A percentile compares a stretch with the other conserved stretches of the same genome.
Evolutionary conservation across 2,888 invertebrate species (phyloP).

Genomic region (Plusia festucae): DNA sequence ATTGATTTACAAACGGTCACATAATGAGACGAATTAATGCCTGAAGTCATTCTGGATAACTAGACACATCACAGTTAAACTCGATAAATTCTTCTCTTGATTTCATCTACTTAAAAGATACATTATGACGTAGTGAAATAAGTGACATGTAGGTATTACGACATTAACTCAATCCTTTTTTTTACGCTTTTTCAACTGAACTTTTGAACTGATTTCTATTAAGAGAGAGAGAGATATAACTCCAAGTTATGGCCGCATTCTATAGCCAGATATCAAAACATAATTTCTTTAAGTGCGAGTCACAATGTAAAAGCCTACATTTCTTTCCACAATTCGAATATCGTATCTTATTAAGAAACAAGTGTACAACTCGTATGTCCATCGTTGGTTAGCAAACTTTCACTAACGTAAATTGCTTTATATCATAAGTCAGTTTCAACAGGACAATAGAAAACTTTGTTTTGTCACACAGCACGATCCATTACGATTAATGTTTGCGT

Average conservation of each 20-base stretch:
- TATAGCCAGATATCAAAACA: no score
- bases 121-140: no score
- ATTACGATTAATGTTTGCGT: constrained; percentile 12
- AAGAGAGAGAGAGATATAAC: no score
- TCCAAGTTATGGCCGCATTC: no score
- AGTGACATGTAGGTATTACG: no score
- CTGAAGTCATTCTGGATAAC: constrained; percentile 26
- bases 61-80: constrained; percentile 34
- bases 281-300: not conserved
- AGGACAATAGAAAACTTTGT: constrained; percentile 31
- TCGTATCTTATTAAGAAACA: constrained; percentile 15
- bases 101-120: no score
- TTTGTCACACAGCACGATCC: constrained; percentile 22
- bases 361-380: constrained; percentile 8
- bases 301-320: constrained; percentile 5
- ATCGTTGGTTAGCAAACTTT: constrained; percentile 33
- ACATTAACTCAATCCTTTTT: no score
- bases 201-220: no score
- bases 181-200: no score
- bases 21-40: constrained; percentile 34
- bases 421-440: constrained; percentile 28
- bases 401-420: constrained; percentile 26
- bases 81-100: constrained; percentile 9
- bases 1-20: constrained; percentile 52
- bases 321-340: constrained; percentile 21